Evolutionary conservation across 1,140 invertebrate genomes (phyloP).

Genomic region (Zaprionus nigranus): DNA sequence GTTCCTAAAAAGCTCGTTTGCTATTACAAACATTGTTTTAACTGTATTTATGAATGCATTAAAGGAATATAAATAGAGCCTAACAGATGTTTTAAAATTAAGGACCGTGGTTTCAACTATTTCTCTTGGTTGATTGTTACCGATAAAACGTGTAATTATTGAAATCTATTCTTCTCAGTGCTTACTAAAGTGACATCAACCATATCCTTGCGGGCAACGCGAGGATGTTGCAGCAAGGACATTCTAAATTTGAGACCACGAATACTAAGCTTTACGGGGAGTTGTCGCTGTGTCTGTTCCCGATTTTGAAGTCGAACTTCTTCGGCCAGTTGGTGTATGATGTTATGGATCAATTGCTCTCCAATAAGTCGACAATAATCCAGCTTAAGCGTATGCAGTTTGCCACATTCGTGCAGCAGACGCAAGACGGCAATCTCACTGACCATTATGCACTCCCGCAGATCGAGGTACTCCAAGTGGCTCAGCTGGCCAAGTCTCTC

Average conservation of each 20-base stretch:
- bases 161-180: too few relatives aligned
- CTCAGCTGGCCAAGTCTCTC: neutral
- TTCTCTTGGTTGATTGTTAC: too few relatives aligned
- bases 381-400: conserved; percentile 1
- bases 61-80: too few relatives aligned
- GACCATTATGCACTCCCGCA: neutral
- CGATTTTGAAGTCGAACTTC: neutral
- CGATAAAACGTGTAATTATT: too few relatives aligned
- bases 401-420: neutral
- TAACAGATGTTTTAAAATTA: too few relatives aligned
- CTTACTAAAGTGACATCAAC: neutral
- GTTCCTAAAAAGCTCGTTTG: too few relatives aligned
- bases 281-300: neutral
- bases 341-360: neutral
- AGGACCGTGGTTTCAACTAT: too few relatives aligned
- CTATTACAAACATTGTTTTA: too few relatives aligned
- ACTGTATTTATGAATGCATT: too few relatives aligned
- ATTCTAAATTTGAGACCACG: neutral
- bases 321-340: neutral
- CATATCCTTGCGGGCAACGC: neutral
- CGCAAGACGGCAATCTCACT: neutral
- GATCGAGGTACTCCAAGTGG: neutral
- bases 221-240: neutral
- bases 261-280: neutral
- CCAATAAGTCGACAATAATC: neutral